Evolutionary conservation across 2,888 invertebrate genomes (phyloP).

Genomic region (Rhamnusium bicolor): DNA sequence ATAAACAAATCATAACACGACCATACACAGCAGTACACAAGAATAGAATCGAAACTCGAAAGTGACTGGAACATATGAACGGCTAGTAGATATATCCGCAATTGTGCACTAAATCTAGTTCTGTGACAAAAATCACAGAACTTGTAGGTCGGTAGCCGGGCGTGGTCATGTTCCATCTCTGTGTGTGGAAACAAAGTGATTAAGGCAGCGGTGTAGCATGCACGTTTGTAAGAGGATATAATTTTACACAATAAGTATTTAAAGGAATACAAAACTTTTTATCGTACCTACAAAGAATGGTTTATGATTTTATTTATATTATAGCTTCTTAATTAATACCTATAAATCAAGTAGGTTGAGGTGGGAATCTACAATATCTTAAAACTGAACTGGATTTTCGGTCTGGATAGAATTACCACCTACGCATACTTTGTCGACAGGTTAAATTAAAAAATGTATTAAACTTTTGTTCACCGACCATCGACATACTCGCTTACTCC

Average conservation of each 20-base stretch:
- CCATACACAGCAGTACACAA: conserved; percentile 45
- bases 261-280: too few relatives aligned
- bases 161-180: conserved; percentile 57
- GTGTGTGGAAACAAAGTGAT: conserved; percentile 36
- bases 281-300: too few relatives aligned
- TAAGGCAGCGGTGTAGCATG: conserved; percentile 7
- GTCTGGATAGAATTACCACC: too few relatives aligned
- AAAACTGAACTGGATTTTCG: too few relatives aligned
- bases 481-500: too few relatives aligned
- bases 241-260: background rate
- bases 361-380: too few relatives aligned
- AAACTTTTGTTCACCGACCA: too few relatives aligned
- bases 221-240: background rate
- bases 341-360: too few relatives aligned
- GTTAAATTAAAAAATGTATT: too few relatives aligned
- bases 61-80: conserved; percentile 50
- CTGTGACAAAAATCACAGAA: conserved; percentile 64
- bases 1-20: conserved; percentile 43
- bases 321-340: too few relatives aligned
- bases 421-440: too few relatives aligned
- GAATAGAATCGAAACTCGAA: conserved; percentile 55
- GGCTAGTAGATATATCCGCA: conserved; percentile 51
- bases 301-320: too few relatives aligned
- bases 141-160: conserved; percentile 68
- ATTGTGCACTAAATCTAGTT: conserved; percentile 60